These are phyloP conservation scores for Lucilia sericata DNA, from an alignment of 1,140 invertebrate genomes.

Conservation along the genomic window DNA sequence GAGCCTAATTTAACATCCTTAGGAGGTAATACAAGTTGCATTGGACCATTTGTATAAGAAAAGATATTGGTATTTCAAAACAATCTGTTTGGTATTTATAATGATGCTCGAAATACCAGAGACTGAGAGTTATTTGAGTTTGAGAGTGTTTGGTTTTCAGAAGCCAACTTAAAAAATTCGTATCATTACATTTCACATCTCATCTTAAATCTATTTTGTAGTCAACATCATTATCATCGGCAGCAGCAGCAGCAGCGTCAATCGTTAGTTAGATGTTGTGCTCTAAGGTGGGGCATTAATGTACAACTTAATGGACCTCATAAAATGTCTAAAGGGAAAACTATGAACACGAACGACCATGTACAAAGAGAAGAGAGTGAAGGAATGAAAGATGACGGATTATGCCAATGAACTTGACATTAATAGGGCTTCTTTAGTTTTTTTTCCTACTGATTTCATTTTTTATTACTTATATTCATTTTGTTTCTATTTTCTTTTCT, in stretches of 20 bases:
- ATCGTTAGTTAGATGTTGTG: neutral
- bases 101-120: too few relatives aligned
- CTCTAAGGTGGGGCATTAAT: neutral
- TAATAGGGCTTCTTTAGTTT: conserved; percentile 59
- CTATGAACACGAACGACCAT: neutral
- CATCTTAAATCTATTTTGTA: conserved; percentile 8
- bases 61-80: neutral
- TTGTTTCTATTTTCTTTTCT: conserved; percentile 26
- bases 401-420: conserved; percentile 66
- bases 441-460: neutral
- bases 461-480: neutral
- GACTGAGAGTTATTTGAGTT: neutral
- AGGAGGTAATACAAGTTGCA: too few relatives aligned
- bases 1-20: too few relatives aligned
- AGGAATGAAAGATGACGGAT: conserved; percentile 49
- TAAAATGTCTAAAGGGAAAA: neutral
- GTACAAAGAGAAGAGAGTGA: neutral
- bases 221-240: neutral
- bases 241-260: neutral
- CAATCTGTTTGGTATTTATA: neutral
- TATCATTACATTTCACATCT: neutral
- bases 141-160: neutral
- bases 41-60: neutral
- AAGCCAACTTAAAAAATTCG: neutral
- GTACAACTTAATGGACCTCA: conserved; percentile 15